A percentile compares a stretch with the other conserved stretches of the same genome.
Evolutionary conservation across 2,113 vertebrate genomes (phyloP).

Genomic region (Meles meles): DNA sequence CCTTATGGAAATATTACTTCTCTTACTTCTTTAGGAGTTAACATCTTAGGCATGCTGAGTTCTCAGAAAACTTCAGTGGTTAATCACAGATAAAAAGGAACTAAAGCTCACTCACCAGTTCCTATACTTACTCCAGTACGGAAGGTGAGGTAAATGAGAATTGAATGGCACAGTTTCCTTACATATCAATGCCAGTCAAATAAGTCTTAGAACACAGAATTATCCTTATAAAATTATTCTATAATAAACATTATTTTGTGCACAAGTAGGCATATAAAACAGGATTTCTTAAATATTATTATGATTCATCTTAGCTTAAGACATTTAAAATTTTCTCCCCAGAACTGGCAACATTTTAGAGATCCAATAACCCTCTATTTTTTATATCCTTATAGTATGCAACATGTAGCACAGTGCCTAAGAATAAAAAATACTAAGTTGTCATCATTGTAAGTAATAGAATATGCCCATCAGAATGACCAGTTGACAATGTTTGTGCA

Average conservation of each 20-base stretch:
- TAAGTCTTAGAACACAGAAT: neutral
- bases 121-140: neutral
- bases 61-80: neutral
- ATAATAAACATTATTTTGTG: neutral
- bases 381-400: neutral
- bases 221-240: neutral
- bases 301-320: neutral
- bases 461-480: neutral
- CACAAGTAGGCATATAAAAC: neutral
- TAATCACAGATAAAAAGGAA: neutral
- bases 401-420: neutral
- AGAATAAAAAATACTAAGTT: neutral
- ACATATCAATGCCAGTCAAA: neutral
- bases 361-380: neutral
- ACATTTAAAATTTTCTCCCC: neutral
- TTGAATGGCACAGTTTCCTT: neutral
- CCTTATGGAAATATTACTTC: neutral
- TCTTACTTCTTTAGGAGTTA: neutral
- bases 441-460: neutral
- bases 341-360: constrained; percentile 16
- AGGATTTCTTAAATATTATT: neutral
- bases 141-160: neutral
- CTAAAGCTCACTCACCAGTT: neutral
- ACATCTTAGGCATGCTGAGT: neutral
- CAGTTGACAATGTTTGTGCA: neutral